Evolutionary conservation across 1,140 invertebrate genomes (phyloP).

Genomic region (Listronotus oregonensis): DNA sequence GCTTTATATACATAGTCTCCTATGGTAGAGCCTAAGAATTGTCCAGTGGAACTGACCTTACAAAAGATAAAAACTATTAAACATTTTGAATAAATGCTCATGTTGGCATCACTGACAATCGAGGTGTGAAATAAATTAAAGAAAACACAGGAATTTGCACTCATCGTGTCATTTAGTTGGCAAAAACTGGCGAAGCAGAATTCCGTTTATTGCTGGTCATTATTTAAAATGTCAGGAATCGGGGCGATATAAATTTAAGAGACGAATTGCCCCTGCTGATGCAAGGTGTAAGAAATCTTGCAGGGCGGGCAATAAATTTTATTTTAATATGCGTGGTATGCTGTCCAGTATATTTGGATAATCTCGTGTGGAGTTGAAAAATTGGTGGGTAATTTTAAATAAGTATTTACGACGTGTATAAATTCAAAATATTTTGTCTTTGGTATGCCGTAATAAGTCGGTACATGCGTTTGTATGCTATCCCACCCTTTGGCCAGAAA

Average conservation of each 20-base stretch:
- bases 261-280: slow-evolving; percentile 13
- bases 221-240: slow-evolving; percentile 10
- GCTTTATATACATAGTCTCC: too few species aligned
- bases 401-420: neutral
- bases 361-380: slow-evolving; percentile 14
- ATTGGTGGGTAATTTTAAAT: slow-evolving; percentile 8
- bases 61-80: too few species aligned
- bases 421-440: too few species aligned
- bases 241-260: slow-evolving; percentile 9
- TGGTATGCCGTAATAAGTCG: too few species aligned
- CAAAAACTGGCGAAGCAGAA: neutral
- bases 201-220: slow-evolving; percentile 3
- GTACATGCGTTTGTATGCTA: too few species aligned
- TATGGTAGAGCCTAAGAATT: too few species aligned
- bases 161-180: slow-evolving; percentile 10
- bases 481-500: too few species aligned
- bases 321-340: slow-evolving; percentile 13
- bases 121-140: slow-evolving; percentile 5
- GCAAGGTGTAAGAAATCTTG: slow-evolving; percentile 13
- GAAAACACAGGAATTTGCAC: slow-evolving; percentile 8
- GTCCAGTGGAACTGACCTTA: too few species aligned
- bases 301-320: slow-evolving; percentile 10
- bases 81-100: too few species aligned
- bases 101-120: too few species aligned
- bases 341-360: slow-evolving; percentile 9